Evolutionary conservation across 2,888 invertebrate species (phyloP).

Genomic region (Leucania comma): DNA sequence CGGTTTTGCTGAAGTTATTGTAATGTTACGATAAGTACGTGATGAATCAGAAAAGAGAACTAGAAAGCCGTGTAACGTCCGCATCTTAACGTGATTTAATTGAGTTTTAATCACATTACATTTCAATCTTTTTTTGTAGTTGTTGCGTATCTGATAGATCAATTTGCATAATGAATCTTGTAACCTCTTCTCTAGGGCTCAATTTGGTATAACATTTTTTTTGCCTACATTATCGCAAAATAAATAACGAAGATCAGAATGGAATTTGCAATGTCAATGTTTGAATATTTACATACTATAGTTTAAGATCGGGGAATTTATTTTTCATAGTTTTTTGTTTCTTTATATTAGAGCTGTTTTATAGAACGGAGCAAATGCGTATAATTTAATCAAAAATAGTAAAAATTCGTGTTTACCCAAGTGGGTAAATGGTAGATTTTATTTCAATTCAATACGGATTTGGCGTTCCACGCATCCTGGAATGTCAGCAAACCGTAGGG

Average conservation of each 20-base stretch:
- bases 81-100: constrained; percentile 57
- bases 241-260: constrained; percentile 5
- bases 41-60: constrained; percentile 64
- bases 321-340: constrained; percentile 8
- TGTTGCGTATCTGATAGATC: constrained; percentile 8
- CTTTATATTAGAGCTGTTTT: neutral
- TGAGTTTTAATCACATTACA: constrained; percentile 45
- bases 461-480: neutral
- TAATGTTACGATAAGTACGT: constrained; percentile 65
- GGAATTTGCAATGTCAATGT: constrained; percentile 18
- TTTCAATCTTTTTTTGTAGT: constrained; percentile 40
- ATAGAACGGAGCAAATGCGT: neutral
- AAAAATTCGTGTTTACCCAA: too few relatives aligned
- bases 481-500: neutral
- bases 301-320: constrained; percentile 1
- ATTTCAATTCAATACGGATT: too few relatives aligned
- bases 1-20: constrained; percentile 55
- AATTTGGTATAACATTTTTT: constrained; percentile 15
- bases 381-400: neutral
- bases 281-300: constrained; percentile 19
- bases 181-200: constrained; percentile 21
- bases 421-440: too few relatives aligned
- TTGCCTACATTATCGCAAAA: constrained; percentile 8
- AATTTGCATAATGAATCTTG: constrained; percentile 26
- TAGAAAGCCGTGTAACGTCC: constrained; percentile 45